A percentile compares a stretch with the other conserved stretches of the same genome.
Conservation (phyloP, 2,113 vertebrate species). For the Ameiurus melas region DNA sequence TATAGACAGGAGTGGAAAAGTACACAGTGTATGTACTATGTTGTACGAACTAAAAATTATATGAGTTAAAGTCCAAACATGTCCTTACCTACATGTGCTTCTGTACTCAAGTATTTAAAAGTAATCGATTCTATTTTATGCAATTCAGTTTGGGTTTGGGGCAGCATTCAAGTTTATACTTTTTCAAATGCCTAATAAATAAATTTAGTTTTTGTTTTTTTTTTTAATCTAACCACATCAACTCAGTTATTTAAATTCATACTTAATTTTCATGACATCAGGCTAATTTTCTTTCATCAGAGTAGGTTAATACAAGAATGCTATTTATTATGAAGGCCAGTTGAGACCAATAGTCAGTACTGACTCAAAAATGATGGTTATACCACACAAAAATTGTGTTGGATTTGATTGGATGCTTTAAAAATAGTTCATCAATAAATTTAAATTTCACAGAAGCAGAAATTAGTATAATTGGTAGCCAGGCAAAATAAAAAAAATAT, state of each 20-base stretch:
- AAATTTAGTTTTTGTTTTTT: no score
- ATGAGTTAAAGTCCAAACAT: neutral
- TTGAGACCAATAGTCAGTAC: no score
- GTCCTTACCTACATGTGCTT: neutral
- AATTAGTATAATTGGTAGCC: neutral
- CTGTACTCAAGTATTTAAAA: neutral
- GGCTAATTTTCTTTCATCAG: no score
- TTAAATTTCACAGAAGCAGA: neutral
- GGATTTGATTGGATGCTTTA: neutral
- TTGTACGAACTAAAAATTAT: neutral
- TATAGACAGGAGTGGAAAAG: neutral
- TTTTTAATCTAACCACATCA: no score
- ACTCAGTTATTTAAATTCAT: no score
- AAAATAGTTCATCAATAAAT: neutral
- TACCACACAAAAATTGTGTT: no score
- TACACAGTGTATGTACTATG: neutral
- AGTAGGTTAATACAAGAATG: no score
- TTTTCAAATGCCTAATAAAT: no score
- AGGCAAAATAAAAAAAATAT: neutral
- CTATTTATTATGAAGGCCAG: no score
- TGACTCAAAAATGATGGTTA: no score
- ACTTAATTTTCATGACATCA: no score
- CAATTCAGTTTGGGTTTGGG: neutral
- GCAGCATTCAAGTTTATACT: no score
- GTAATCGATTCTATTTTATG: neutral